phyloP scores from a whole-genome alignment of 2,888 invertebrate genomes.

The Apodemia duryi region DNA sequence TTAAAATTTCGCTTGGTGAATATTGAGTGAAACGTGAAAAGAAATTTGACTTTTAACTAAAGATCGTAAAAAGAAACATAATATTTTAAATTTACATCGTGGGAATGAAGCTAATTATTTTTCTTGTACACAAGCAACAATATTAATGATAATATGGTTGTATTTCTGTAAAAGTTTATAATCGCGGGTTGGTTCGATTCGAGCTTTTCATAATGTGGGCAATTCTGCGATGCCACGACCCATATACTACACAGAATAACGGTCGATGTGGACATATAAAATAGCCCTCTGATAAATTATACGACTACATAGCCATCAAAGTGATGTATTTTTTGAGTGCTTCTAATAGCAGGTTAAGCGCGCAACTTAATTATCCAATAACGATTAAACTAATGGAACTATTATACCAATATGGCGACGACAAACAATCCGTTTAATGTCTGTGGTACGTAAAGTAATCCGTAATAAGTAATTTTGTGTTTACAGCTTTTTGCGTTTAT shows the following conservation, averaged over 20 bases:
- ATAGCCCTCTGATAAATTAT: too few species aligned
- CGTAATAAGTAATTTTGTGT: not conserved
- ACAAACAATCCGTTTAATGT: slow-evolving; percentile 1
- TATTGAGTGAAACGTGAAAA: not conserved
- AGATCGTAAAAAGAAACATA: not conserved
- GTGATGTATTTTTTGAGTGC: slow-evolving; percentile 1
- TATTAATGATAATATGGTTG: not conserved
- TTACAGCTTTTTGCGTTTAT: too few species aligned
- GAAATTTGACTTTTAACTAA: not conserved
- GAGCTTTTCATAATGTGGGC: too few species aligned
- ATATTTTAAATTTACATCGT: not conserved
- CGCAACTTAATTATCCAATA: not conserved
- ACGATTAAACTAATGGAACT: slow-evolving; percentile 7
- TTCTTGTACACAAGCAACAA: not conserved
- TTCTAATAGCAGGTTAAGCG: not conserved
- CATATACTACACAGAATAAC: too few species aligned
- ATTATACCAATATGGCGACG: not conserved
- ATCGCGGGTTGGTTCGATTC: too few species aligned
- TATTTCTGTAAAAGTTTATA: too few species aligned
- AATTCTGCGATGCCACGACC: too few species aligned
- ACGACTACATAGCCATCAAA: not conserved
- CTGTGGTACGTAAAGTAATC: not conserved
- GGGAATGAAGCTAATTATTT: not conserved
- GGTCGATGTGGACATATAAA: too few species aligned
- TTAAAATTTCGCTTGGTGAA: not conserved